These are phyloP conservation scores for Lithophane ornitopus DNA, from an alignment of 2,888 invertebrate species.

Conservation along the genomic window DNA sequence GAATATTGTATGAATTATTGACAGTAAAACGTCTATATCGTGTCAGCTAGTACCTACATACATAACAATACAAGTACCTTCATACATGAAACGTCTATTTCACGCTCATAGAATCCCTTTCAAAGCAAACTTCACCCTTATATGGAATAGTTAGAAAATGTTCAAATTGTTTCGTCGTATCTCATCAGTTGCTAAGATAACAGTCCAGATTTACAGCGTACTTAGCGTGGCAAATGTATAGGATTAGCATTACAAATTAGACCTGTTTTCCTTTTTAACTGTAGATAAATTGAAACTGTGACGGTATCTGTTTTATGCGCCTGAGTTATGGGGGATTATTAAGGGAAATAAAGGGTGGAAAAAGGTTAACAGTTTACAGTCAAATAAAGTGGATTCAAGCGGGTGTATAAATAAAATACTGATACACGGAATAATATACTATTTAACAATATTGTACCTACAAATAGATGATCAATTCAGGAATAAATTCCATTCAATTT, in stretches of 20 bases:
- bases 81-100: background rate
- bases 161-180: slow-evolving; percentile 44
- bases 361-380: slow-evolving; percentile 5
- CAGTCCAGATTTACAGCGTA: slow-evolving; percentile 60
- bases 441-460: too few relatives aligned
- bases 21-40: too few relatives aligned
- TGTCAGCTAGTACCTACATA: too few relatives aligned
- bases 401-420: background rate
- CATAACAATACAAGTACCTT: background rate
- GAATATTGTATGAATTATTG: too few relatives aligned
- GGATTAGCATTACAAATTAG: slow-evolving; percentile 69
- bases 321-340: slow-evolving; percentile 50
- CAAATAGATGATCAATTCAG: background rate
- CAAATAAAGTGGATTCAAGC: slow-evolving; percentile 19
- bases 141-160: slow-evolving; percentile 26
- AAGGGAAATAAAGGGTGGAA: slow-evolving; percentile 17
- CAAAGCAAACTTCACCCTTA: slow-evolving; percentile 20
- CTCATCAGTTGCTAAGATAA: slow-evolving; percentile 46
- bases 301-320: slow-evolving; percentile 62
- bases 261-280: slow-evolving; percentile 57
- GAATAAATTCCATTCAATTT: background rate
- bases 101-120: slow-evolving; percentile 3
- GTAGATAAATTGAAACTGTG: slow-evolving; percentile 55
- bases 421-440: background rate
- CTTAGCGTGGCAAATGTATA: slow-evolving; percentile 63